phyloP scores from a whole-genome alignment of 2,888 invertebrate genomes.

The Dioctria rufipes region DNA sequence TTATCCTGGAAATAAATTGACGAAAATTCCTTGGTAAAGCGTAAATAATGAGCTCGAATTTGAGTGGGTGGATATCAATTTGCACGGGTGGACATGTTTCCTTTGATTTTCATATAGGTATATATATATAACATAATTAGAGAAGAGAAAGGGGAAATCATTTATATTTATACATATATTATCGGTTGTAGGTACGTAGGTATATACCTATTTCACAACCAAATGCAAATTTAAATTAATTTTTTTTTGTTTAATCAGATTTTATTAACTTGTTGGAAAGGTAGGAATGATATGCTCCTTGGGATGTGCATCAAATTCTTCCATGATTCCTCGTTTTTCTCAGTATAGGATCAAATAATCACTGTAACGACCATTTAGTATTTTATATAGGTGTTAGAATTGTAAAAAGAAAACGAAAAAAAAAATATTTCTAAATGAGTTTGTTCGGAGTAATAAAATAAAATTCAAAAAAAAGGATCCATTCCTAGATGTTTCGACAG shows the following conservation, averaged over 20 bases:
- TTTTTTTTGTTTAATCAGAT: no score
- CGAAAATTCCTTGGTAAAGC: constrained; percentile 52
- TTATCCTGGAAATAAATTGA: constrained; percentile 61
- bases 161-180: neutral
- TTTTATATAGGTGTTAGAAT: constrained; percentile 56
- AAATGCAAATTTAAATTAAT: no score
- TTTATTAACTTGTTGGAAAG: no score
- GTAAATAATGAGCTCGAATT: constrained; percentile 52
- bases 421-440: constrained; percentile 41
- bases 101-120: neutral
- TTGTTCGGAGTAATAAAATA: constrained; percentile 9
- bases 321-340: constrained; percentile 1
- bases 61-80: constrained; percentile 36
- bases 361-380: constrained; percentile 54
- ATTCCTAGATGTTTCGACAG: constrained; percentile 13
- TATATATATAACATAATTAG: constrained; percentile 7
- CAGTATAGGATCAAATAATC: constrained; percentile 36
- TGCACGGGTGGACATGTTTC: neutral
- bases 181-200: neutral
- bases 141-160: neutral
- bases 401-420: constrained; percentile 26
- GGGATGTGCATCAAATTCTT: neutral
- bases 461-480: constrained; percentile 21
- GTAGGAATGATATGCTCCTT: neutral
- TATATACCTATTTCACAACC: no score